Base-by-base conservation (phyloP, 2,113 vertebrate genomes). In the Corydoras maculifer region DNA sequence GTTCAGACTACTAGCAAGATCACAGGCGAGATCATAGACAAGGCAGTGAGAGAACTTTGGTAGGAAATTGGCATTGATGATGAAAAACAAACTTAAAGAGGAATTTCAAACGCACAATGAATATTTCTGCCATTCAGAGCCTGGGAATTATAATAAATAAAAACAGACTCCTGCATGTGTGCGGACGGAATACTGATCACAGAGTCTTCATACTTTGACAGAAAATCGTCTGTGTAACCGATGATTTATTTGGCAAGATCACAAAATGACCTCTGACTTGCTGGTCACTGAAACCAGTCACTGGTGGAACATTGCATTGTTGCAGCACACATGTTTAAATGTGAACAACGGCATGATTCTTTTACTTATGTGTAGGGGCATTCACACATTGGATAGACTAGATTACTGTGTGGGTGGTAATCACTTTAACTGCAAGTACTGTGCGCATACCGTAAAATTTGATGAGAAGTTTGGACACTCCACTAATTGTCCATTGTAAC, bases 51-150 rank as follows among this genome's bases (percentile, higher is more conserved):
- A 30, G 6, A 48, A 57, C 54, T 55, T 70, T 9, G n/a, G 63
- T 25, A 51, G 32, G 29, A 54, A 70, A 51, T 57, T 75, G 70
- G 7, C 11, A 58, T 70, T 57, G 55, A 72, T 65, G 75, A 62
- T 73, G 68, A 74, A 71, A 72, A 75, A 69, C 61, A 70, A 64
- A 66, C 68, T 62, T 79, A 48, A 73, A 78, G 60, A 57, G 10
- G 73, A 78, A 77, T 66, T 57, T 11, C 14, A 65, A 69, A 82
- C 62, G 30, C 68, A 78, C 62, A 62, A 69, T 75, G 65, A 78
- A 75, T 75, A 78, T 78, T 72, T 77, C 72, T 69, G 69, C 61
- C 61, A 70, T 69, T 65, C 65, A 18, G 54, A 11, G 51, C 66
- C 30, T 54, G 65, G 61, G 73, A 55, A 57, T 68, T 43, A 60